Evolutionary conservation across 2,888 invertebrate species (phyloP).

Genomic region (Tachystola acroxantha): DNA sequence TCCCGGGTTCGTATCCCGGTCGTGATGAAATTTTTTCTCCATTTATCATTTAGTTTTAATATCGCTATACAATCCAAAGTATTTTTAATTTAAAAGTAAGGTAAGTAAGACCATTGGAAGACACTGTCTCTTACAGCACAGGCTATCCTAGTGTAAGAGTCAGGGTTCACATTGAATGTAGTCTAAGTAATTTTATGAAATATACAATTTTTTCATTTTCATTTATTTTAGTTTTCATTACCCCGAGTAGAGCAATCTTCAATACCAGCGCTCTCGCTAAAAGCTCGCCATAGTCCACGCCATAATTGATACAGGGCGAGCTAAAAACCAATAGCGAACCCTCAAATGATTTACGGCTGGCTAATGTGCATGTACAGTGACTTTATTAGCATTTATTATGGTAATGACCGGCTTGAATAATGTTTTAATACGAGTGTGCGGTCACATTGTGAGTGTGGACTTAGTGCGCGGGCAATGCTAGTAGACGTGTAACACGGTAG

Average conservation of each 20-base stretch:
- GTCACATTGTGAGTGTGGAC: slow-evolving; percentile 23
- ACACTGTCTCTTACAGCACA: too few species aligned
- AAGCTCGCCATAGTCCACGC: slow-evolving; percentile 48
- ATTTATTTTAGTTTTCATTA: too few species aligned
- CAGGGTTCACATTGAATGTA: too few species aligned
- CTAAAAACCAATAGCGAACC: slow-evolving; percentile 67
- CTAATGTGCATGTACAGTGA: slow-evolving; percentile 65
- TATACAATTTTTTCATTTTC: too few species aligned
- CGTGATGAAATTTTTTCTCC: too few species aligned
- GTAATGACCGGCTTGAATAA: slow-evolving; percentile 56
- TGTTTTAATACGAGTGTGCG: slow-evolving; percentile 55
- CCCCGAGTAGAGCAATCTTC: slow-evolving; percentile 33
- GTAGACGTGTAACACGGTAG: slow-evolving; percentile 5
- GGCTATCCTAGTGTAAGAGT: too few species aligned
- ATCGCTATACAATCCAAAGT: too few species aligned
- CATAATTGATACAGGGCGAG: slow-evolving; percentile 62
- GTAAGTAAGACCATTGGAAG: too few species aligned
- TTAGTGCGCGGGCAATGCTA: slow-evolving; percentile 1
- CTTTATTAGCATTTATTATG: slow-evolving; percentile 76
- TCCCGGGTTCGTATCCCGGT: too few species aligned
- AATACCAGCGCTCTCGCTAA: slow-evolving; percentile 8
- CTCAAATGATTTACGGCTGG: slow-evolving; percentile 56
- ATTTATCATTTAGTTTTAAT: too few species aligned
- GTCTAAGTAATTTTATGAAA: too few species aligned
- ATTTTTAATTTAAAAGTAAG: too few species aligned